Conservation (phyloP, 2,888 invertebrate species). For the Dromius quadrimaculatus region DNA sequence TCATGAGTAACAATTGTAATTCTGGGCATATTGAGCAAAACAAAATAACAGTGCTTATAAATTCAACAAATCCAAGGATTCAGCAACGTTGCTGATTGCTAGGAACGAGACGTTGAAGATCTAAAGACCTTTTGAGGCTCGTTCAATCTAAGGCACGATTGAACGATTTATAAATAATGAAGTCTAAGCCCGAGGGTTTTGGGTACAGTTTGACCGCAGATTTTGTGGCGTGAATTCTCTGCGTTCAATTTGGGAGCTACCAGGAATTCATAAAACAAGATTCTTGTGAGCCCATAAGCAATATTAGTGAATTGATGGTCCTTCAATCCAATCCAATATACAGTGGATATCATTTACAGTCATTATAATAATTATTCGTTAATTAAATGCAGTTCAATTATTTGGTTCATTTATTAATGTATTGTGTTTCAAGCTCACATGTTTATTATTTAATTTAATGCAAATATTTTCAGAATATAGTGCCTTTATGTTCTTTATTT, state of each 20-base stretch:
- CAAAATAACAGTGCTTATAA: constrained; percentile 43
- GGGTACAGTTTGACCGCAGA: constrained; percentile 47
- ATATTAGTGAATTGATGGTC: no score
- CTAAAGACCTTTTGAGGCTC: constrained; percentile 27
- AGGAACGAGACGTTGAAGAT: constrained; percentile 11
- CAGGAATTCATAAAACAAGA: constrained; percentile 40
- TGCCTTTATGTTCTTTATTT: no score
- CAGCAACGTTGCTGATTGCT: constrained; percentile 12
- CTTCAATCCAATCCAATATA: no score
- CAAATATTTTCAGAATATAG: no score
- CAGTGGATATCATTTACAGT: no score
- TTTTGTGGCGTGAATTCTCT: constrained; percentile 31
- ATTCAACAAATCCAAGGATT: constrained; percentile 16
- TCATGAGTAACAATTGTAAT: constrained; percentile 23
- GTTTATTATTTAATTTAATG: no score
- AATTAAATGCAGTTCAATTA: no score
- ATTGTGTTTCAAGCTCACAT: no score
- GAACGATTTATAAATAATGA: constrained; percentile 51
- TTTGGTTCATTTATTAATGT: no score
- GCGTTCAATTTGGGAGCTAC: constrained; percentile 19
- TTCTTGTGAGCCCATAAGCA: constrained; percentile 7
- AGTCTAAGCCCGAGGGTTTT: constrained; percentile 45
- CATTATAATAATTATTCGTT: no score
- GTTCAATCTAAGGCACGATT: constrained; percentile 33
- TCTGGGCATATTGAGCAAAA: constrained; percentile 26